Conservation (phyloP, 2,797 vertebrate species). For the Streptopelia turtur region DNA sequence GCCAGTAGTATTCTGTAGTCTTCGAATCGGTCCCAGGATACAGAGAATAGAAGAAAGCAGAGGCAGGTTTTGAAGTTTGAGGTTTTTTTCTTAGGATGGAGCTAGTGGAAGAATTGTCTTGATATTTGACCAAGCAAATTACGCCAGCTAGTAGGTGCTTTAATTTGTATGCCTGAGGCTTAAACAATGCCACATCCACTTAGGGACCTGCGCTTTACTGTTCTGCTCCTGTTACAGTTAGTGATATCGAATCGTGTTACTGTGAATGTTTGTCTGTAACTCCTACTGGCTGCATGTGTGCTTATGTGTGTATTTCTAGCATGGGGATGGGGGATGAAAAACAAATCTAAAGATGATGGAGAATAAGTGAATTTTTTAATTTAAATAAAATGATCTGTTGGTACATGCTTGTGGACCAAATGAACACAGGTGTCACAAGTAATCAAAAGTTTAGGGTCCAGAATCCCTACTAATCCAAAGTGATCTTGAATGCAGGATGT, state of each 20-base stretch:
- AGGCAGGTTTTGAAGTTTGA: constrained; percentile 27
- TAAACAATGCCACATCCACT: constrained; percentile 70
- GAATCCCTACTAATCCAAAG: constrained; percentile 53
- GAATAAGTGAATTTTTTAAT: neutral
- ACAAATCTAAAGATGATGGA: neutral
- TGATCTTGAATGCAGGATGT: constrained; percentile 67
- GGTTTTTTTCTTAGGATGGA: constrained; percentile 18
- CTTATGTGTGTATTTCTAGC: neutral
- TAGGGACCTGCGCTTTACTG: constrained; percentile 58
- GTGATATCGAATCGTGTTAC: constrained; percentile 1
- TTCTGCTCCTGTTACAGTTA: constrained; percentile 52
- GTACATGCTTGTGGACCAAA: neutral
- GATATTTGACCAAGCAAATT: constrained; percentile 74
- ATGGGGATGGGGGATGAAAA: neutral
- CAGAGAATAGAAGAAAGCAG: neutral
- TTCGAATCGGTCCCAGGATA: neutral
- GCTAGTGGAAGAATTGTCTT: constrained; percentile 71
- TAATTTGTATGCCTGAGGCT: constrained; percentile 72
- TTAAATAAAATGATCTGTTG: constrained; percentile 7
- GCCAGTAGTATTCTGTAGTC: neutral
- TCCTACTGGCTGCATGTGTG: neutral
- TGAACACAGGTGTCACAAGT: constrained; percentile 26
- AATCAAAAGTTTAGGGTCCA: constrained; percentile 60
- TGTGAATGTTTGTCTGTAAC: constrained; percentile 14
- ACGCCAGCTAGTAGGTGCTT: constrained; percentile 70